Evolutionary conservation across 1,140 invertebrate species (phyloP).

Genomic region (Polyergus mexicanus): DNA sequence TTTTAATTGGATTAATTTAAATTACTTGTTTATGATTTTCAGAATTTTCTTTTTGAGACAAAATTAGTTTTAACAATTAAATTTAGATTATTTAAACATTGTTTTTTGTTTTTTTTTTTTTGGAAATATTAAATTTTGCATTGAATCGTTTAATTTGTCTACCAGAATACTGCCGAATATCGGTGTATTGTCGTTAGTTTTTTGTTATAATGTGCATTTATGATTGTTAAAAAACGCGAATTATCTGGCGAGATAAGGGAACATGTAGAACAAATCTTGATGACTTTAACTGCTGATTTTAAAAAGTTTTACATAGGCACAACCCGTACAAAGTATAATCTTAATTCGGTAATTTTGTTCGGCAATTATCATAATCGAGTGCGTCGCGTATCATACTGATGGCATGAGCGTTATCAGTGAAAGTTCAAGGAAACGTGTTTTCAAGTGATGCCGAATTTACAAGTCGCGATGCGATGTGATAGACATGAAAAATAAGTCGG

Average conservation of each 20-base stretch:
- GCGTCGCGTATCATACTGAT: background rate
- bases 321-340: background rate
- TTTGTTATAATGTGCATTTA: background rate
- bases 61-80: background rate
- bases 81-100: background rate
- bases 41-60: background rate
- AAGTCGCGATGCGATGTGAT: background rate
- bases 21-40: background rate
- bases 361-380: slow-evolving; percentile 58
- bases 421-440: slow-evolving; percentile 64
- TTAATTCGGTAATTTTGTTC: slow-evolving; percentile 31
- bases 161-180: background rate
- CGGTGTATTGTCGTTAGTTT: background rate
- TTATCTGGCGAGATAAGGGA: background rate
- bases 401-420: slow-evolving; percentile 38
- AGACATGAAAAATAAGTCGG: slow-evolving; percentile 21
- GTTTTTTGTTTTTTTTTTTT: too few species aligned
- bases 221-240: background rate
- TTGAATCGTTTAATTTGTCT: background rate
- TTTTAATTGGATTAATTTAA: background rate
- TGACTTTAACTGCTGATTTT: slow-evolving; percentile 30
- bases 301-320: slow-evolving; percentile 4
- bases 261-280: background rate
- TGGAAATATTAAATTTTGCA: background rate
- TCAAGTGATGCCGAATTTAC: background rate